Evolutionary conservation across 2,888 invertebrate species (phyloP).

Genomic region (Drosophila histrio): DNA sequence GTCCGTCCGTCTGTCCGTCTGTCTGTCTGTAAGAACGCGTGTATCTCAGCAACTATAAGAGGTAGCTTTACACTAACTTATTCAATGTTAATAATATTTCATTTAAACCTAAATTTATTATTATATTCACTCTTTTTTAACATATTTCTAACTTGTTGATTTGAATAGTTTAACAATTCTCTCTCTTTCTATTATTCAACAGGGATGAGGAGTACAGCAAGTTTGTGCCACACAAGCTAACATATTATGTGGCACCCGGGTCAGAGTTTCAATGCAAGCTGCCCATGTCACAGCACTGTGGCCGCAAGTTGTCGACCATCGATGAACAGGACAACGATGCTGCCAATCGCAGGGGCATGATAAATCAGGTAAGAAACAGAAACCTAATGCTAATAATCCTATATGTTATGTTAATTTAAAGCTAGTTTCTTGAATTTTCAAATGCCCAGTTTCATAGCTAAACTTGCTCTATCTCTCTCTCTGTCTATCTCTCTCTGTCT

Average conservation of each 20-base stretch:
- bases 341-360: slow-evolving; percentile 67
- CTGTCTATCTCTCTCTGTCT: background rate
- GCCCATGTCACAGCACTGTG: slow-evolving; percentile 34
- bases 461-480: background rate
- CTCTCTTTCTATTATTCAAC: no score
- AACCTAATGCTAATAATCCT: background rate
- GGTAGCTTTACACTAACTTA: no score
- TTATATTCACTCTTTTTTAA: no score
- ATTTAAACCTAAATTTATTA: no score
- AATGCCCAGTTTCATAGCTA: background rate
- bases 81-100: no score
- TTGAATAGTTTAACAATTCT: no score
- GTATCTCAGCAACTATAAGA: no score
- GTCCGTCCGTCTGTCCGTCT: no score
- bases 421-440: background rate
- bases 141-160: no score
- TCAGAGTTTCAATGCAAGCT: slow-evolving; percentile 69
- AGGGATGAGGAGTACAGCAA: slow-evolving; percentile 81
- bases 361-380: slow-evolving; percentile 69
- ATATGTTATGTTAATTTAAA: slow-evolving; percentile 3
- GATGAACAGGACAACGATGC: slow-evolving; percentile 71
- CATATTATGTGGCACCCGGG: slow-evolving; percentile 77
- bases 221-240: slow-evolving; percentile 69
- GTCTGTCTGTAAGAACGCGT: no score
- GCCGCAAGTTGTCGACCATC: slow-evolving; percentile 60